These are phyloP conservation scores for Venusia cambrica DNA, from an alignment of 2,888 invertebrate genomes.

Conservation along the genomic window DNA sequence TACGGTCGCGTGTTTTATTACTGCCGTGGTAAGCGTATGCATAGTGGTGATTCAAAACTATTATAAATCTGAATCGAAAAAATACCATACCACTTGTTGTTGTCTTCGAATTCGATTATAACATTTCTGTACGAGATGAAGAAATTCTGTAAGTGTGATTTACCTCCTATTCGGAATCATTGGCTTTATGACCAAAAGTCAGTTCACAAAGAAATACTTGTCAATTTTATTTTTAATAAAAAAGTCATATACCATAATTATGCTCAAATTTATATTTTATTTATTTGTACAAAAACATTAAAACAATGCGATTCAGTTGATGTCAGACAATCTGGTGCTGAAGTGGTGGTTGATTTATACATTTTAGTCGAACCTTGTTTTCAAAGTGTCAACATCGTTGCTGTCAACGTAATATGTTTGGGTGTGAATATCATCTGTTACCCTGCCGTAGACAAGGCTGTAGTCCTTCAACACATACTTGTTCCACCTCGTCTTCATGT, in stretches of 20 bases:
- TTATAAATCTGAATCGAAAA: no score
- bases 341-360: not conserved
- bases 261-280: conserved; percentile 14
- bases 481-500: conserved; percentile 69
- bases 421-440: conserved; percentile 41
- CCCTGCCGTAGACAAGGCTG: conserved; percentile 44
- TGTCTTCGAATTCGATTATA: no score
- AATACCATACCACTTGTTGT: no score
- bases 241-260: conserved; percentile 6
- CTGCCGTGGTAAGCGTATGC: no score
- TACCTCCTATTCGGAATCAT: no score
- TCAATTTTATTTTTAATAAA: not conserved
- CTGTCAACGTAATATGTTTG: conserved; percentile 50
- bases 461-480: conserved; percentile 61
- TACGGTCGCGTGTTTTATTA: no score
- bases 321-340: not conserved
- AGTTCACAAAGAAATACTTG: no score
- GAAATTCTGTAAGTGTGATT: no score
- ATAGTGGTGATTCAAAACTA: no score
- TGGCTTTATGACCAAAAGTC: no score
- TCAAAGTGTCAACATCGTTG: conserved; percentile 26
- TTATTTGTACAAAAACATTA: conserved; percentile 1
- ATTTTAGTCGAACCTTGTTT: not conserved
- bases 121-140: no score
- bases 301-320: not conserved